Evolutionary conservation across 2,888 invertebrate species (phyloP), one percentile per base, ranked within the genome.

Genomic region (Eilema sororculum): DNA sequence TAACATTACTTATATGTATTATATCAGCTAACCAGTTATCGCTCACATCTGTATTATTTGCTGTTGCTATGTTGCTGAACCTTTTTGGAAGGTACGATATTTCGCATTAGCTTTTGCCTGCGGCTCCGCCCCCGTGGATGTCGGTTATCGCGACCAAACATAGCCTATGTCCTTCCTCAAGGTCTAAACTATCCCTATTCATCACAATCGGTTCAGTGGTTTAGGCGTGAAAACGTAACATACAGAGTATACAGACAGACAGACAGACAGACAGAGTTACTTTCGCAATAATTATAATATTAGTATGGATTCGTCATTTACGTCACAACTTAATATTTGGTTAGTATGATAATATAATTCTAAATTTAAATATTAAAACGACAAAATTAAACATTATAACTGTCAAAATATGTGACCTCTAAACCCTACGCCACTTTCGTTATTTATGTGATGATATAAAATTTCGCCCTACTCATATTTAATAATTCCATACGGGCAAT

Each of bases 11-110:
- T n/a, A 64, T 12, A 63, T 24, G 28, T 28, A 5, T n/a, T 72
- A 71, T 70, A 70, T 69, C 69, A 46, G 25, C 20, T 16, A 46
- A 56, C 25, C 28, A 52, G 24, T 65, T 69, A 28, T 67, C 25
- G 25, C 37, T 60, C 33, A 65, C 4, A 33, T 37, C 37, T 52
- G 16, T 57, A n/a, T 37, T 60, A 28, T 61, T 33, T 57, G 62
- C 33, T 16, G 16, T 24, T 62, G 13, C 46, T 24, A 6, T 22
- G 30, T 28, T 46, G 1, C 52, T n/a, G 61, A 33, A 52, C 22
- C 20, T 37, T 52, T 20, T 67, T n/a, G n/a, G n/a, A n/a, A n/a
- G 46, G 60, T 67, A 61, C 46, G 59, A 8, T 22, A 61, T 67
- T 61, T 28, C 28, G 5, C 28, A 28, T 28, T 28, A 2, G 28